Evolutionary conservation across 2,113 vertebrate species (phyloP).

Genomic region (Meleagris gallopavo): DNA sequence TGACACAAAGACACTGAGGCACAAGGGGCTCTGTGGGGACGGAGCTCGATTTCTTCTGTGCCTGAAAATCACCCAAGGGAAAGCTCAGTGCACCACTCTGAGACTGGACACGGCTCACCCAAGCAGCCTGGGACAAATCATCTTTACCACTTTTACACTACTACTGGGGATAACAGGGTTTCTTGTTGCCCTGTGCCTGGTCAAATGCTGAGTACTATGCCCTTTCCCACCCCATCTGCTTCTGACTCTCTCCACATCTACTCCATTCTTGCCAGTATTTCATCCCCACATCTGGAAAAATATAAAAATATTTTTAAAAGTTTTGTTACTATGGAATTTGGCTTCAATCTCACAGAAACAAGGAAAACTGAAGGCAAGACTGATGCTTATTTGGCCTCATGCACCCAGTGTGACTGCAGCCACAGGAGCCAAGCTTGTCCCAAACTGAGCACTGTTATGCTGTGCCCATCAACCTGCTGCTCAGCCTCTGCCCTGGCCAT

Average conservation of each 20-base stretch:
- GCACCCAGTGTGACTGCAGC: neutral
- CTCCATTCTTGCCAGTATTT: neutral
- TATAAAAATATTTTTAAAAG: neutral
- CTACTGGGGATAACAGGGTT: neutral
- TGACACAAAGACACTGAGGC: neutral
- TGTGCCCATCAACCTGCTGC: neutral
- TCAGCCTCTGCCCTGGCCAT: neutral
- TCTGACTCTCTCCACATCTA: neutral
- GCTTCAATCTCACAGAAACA: neutral
- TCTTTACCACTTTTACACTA: accelerated
- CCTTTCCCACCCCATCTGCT: neutral
- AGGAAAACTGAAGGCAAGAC: neutral
- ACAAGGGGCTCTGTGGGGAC: neutral
- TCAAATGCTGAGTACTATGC: neutral
- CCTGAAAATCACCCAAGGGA: neutral
- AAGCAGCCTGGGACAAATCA: neutral
- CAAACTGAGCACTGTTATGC: neutral
- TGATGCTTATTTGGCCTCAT: neutral
- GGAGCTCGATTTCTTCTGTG: neutral
- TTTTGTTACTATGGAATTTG: neutral
- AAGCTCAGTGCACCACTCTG: neutral
- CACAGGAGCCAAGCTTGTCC: neutral
- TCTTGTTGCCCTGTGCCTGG: neutral
- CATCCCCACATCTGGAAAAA: neutral
- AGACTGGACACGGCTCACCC: accelerated